Evolutionary conservation across 30 jellyfish, hydroid and myxozoan genomes (phyloP).

Genomic region (Mastigias papua): DNA sequence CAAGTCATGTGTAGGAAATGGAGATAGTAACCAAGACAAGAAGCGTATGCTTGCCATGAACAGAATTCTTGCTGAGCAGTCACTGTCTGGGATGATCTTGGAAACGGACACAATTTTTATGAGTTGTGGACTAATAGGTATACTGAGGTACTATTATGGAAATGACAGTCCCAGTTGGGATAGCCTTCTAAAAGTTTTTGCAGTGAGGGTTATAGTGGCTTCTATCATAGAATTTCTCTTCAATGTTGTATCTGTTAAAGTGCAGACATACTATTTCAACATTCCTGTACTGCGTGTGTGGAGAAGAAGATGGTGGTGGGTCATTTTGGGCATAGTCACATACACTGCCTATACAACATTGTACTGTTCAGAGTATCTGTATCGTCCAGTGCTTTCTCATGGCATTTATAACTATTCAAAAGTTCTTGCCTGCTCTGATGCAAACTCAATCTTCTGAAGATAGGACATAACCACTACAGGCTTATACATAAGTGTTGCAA

Average conservation of each 20-base stretch:
- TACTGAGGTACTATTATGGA: slow-evolving; percentile 37
- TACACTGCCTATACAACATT: slow-evolving; percentile 45
- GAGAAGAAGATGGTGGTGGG: slow-evolving; percentile 69
- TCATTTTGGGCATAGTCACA: slow-evolving; percentile 1
- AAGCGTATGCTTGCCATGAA: slow-evolving; percentile 42
- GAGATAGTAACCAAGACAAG: background rate
- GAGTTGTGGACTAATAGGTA: slow-evolving; percentile 63
- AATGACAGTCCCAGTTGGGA: slow-evolving; percentile 2
- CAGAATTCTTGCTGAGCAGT: slow-evolving; percentile 62
- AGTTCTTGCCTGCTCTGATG: slow-evolving; percentile 1
- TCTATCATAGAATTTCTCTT: slow-evolving; percentile 35
- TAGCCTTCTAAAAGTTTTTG: background rate
- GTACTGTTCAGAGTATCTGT: slow-evolving; percentile 56
- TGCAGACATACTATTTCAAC: slow-evolving; percentile 61
- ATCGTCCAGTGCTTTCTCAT: slow-evolving; percentile 37
- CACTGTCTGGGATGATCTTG: slow-evolving; percentile 51
- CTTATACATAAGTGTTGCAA: no score
- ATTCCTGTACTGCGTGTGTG: slow-evolving; percentile 68
- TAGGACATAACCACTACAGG: no score
- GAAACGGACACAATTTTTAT: slow-evolving; percentile 59
- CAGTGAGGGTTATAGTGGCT: slow-evolving; percentile 35
- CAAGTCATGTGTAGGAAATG: slow-evolving; percentile 47
- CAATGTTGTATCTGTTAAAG: slow-evolving; percentile 24
- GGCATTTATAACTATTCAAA: slow-evolving; percentile 9
- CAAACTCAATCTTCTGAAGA: background rate